A percentile compares a stretch with the other conserved stretches of the same genome.
Conservation (phyloP, 2,797 vertebrate species). For the Clamator glandarius region DNA sequence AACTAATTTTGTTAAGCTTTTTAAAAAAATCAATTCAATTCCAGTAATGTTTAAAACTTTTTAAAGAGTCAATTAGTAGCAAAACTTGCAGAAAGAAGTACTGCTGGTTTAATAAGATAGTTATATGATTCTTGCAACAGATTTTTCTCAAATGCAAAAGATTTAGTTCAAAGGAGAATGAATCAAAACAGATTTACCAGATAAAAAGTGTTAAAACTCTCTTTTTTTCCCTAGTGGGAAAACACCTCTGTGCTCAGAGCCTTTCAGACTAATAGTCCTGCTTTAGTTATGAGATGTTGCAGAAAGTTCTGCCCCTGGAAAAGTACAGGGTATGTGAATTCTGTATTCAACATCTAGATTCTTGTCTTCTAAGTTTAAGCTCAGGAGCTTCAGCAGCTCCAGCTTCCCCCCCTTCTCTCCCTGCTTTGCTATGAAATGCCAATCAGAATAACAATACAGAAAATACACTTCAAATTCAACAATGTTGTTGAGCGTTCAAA, state of each 20-base stretch:
- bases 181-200: not conserved
- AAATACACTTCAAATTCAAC: not conserved
- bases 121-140: not conserved
- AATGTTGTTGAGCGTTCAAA: not conserved
- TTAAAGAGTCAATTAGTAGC: not conserved
- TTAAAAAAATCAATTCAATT: not conserved
- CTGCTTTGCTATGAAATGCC: not conserved
- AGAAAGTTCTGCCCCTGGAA: not conserved
- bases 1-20: not conserved
- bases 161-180: not conserved
- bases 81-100: not conserved
- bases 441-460: not conserved
- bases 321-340: not conserved
- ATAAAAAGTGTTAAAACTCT: not conserved
- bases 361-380: not conserved
- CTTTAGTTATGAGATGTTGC: not conserved
- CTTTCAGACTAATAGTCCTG: not conserved
- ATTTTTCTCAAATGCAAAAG: not conserved
- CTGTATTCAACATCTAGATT: not conserved
- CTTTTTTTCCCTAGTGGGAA: not conserved
- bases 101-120: not conserved
- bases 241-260: not conserved
- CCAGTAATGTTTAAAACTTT: not conserved
- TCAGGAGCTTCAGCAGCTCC: not conserved
- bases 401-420: not conserved